Base-by-base conservation (phyloP, 2,888 invertebrate genomes). In the Caenorhabditis sp. region DNA sequence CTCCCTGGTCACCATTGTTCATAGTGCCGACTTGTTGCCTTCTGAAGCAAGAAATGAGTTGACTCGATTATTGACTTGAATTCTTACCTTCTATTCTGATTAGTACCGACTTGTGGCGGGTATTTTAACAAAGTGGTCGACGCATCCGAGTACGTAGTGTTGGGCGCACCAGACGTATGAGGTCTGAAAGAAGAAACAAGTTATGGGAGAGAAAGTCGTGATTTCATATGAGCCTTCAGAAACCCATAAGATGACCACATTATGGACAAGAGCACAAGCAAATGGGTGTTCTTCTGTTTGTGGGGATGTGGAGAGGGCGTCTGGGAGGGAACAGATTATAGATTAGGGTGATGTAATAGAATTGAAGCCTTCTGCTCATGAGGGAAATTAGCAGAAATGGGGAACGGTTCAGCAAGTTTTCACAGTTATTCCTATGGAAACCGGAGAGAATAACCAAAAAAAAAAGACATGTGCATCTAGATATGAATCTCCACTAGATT, bases 71-170 rank as follows among this genome's bases (percentile, higher is more conserved):
- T n/a, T n/a, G n/a, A n/a, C 10, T 47, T 19, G 1, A 54, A 54
- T 68, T 0, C 14, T 58, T 59, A 76, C 79, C 80, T 68, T 73
- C 77, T 73, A 64, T 81, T 80, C 47, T 70, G 83, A 41, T 83
- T 56, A 16, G 83, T 83, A 31, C 79, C 79, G 28, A 61, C 66
- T 16, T 54, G 56, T 5, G 69, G 54, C 47, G 84, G 84, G 44
- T 84, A 84, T 66, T 84, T 84, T 19, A 84, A 54, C 22, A 84
- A 61, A 2, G 80, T 84, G n/a, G 80, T 66, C 38, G 84, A 80
- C 16, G 84, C 84, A 84, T 84, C 84, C 31, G 80, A 80, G 59
- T 76, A 84, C 19, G 73, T 51, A 5, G 79, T 63, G 47, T 79
- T 79, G 14, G 79, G 70, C 10, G 82, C 75, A 59, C 68, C 68